Percentiles rank a stretch among this genome's conserved stretches.
Evolutionary conservation across 2,113 vertebrate species (phyloP).

Genomic region (Phalacrocorax pelagicus): DNA sequence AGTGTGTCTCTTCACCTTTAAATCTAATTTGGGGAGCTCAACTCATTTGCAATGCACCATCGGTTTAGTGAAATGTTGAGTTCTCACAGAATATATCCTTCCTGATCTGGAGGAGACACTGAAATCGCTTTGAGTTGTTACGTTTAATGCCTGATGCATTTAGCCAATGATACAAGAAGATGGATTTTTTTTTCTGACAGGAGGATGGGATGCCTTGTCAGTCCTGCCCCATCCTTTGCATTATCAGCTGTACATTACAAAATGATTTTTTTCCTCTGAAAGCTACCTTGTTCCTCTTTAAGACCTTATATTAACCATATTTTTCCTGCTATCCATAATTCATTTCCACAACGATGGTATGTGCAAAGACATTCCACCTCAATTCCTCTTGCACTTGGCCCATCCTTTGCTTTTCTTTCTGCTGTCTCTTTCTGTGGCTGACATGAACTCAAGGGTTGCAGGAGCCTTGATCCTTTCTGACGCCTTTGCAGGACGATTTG

Average conservation of each 20-base stretch:
- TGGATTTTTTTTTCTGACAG: neutral
- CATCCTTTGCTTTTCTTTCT: constrained; percentile 2
- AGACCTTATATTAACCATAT: neutral
- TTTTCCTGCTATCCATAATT: neutral
- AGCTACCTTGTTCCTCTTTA: neutral
- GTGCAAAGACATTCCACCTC: neutral
- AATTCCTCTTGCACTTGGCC: neutral
- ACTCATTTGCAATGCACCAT: neutral
- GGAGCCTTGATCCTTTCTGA: constrained; percentile 34
- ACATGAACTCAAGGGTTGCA: neutral
- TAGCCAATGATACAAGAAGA: neutral
- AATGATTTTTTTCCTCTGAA: neutral
- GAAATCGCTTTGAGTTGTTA: neutral
- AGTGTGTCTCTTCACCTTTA: constrained; percentile 67
- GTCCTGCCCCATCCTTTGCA: neutral
- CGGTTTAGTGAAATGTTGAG: constrained; percentile 22
- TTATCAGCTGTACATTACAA: neutral
- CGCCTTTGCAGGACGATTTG: neutral
- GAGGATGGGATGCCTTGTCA: neutral
- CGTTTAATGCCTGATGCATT: constrained; percentile 20
- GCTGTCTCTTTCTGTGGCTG: neutral
- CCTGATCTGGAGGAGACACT: constrained; percentile 1
- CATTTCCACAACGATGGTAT: neutral
- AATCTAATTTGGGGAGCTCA: constrained; percentile 26
- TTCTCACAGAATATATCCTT: neutral